Evolutionary conservation across 2,797 vertebrate species (phyloP).

Genomic region (Gambelia wislizenii): DNA sequence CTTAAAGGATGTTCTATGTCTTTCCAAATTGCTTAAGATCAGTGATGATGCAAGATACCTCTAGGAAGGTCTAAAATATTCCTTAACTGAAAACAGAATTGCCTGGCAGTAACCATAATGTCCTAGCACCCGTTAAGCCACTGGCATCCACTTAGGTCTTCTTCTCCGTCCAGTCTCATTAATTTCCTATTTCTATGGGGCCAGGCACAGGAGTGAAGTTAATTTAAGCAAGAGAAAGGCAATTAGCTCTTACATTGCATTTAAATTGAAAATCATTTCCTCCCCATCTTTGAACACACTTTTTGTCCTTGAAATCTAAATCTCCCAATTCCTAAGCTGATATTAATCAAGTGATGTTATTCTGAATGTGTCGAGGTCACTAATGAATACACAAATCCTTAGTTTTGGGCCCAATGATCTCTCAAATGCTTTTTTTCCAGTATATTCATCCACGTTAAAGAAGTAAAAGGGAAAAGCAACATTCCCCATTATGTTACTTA

Average conservation of each 20-base stretch:
- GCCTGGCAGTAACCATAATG: background rate
- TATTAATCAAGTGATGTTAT: slow-evolving; percentile 45
- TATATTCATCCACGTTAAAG: background rate
- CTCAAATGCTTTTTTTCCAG: background rate
- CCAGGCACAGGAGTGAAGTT: slow-evolving; percentile 15
- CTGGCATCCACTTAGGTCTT: background rate
- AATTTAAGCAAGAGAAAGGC: slow-evolving; percentile 44
- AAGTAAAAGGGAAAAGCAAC: background rate
- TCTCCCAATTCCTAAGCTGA: slow-evolving; percentile 41
- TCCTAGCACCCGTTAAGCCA: background rate
- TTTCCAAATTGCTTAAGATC: background rate
- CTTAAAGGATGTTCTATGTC: background rate
- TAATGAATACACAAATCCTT: slow-evolving; percentile 33
- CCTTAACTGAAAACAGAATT: background rate
- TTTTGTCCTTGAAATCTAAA: slow-evolving; percentile 39
- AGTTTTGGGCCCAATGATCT: background rate
- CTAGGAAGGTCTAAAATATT: background rate
- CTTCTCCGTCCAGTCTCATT: slow-evolving; percentile 1
- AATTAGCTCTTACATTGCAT: slow-evolving; percentile 34
- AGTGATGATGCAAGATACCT: background rate
- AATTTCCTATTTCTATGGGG: slow-evolving; percentile 25
- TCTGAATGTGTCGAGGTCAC: slow-evolving; percentile 9
- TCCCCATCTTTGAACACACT: slow-evolving; percentile 35
- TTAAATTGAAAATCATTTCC: slow-evolving; percentile 62
- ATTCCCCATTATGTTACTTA: background rate